phyloP scores from a whole-genome alignment of 2,888 invertebrate species.

The Cecidostiba fungosa region DNA sequence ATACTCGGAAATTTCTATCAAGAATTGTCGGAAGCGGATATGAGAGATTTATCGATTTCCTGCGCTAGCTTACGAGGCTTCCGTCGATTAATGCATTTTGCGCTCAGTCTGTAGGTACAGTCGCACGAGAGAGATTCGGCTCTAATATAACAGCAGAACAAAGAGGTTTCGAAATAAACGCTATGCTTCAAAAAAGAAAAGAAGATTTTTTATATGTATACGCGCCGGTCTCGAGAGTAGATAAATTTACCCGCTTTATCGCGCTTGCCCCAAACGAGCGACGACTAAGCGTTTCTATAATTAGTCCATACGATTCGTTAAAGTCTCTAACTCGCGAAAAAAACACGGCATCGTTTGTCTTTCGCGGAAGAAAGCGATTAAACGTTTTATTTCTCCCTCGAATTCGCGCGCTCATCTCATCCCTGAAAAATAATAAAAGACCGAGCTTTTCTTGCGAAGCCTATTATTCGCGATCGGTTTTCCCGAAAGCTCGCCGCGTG shows the following conservation, averaged over 20 bases:
- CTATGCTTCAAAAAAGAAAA: neutral
- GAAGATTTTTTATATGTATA: neutral
- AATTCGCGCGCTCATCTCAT: neutral
- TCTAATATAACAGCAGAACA: too few relatives aligned
- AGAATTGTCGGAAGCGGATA: slow-evolving; percentile 48
- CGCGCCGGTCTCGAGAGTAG: neutral
- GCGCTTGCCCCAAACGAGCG: neutral
- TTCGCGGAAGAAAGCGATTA: slow-evolving; percentile 33
- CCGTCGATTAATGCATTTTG: neutral
- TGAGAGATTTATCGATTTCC: slow-evolving; percentile 54
- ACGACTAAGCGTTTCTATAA: slow-evolving; percentile 12
- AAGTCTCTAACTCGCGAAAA: neutral
- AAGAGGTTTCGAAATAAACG: neutral
- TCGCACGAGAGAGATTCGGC: neutral
- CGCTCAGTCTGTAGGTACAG: neutral
- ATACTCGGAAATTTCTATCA: slow-evolving; percentile 31
- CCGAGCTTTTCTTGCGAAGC: neutral
- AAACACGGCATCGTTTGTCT: neutral
- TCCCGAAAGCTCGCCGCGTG: neutral
- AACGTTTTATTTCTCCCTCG: neutral
- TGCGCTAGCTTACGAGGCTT: slow-evolving; percentile 1
- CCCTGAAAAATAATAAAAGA: neutral
- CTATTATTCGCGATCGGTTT: neutral
- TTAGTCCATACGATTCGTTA: neutral
- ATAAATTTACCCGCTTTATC: neutral